Percentiles rank a stretch among this genome's conserved stretches.
Conservation (phyloP, 2,797 vertebrate species). For the Danionella dracula region DNA sequence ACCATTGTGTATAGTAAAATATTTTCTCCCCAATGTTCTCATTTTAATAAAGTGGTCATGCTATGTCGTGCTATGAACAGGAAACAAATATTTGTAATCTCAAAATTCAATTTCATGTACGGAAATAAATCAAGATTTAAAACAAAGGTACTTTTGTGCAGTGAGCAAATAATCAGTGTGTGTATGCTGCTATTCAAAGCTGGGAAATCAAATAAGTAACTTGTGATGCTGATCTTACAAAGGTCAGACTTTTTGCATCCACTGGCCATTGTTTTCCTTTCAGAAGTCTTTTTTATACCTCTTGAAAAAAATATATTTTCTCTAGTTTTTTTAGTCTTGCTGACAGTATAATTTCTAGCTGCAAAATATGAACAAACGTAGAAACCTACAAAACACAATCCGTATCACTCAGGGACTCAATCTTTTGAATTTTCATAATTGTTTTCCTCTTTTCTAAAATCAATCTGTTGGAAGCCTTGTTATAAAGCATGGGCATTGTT, state of each 20-base stretch:
- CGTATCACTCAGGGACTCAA: background rate
- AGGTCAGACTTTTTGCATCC: background rate
- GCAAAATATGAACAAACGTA: background rate
- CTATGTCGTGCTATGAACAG: too few species aligned
- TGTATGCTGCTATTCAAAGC: background rate
- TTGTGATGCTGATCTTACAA: background rate
- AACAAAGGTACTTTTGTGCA: too few species aligned
- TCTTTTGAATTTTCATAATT: background rate
- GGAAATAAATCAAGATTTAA: too few species aligned
- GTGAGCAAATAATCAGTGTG: background rate
- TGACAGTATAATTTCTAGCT: background rate
- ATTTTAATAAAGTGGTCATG: conserved; percentile 12
- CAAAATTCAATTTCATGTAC: too few species aligned
- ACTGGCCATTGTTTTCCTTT: background rate
- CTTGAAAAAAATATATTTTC: background rate
- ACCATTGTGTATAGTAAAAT: too few species aligned
- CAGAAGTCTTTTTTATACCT: background rate
- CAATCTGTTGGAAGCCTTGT: background rate
- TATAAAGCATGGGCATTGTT: background rate
- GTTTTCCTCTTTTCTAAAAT: background rate
- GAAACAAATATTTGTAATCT: too few species aligned
- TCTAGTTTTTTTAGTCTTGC: background rate
- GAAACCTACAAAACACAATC: background rate
- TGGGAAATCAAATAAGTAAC: background rate
- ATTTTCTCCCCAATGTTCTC: background rate